Evolutionary conservation across 2,888 invertebrate genomes (phyloP).

Genomic region (Spisula solida): DNA sequence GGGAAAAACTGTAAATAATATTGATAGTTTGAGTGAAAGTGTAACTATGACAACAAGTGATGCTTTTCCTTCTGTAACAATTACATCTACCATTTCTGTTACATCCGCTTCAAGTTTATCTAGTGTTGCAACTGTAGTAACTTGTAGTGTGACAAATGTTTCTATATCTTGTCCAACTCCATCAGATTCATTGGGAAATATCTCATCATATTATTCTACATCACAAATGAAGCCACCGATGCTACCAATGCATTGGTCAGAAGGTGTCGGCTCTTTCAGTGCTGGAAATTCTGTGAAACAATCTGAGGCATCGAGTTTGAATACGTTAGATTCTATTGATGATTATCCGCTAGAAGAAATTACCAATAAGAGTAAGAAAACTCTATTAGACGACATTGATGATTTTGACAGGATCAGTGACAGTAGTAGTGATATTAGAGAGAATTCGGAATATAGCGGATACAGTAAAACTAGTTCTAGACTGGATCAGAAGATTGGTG

Average conservation of each 20-base stretch:
- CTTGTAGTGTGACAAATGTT: background rate
- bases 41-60: constrained; percentile 28
- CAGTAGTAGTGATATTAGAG: constrained; percentile 43
- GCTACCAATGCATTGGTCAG: constrained; percentile 37
- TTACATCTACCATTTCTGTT: constrained; percentile 21
- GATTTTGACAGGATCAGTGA: constrained; percentile 68
- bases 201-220: constrained; percentile 20
- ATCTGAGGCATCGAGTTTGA: background rate
- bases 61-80: constrained; percentile 23
- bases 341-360: constrained; percentile 60
- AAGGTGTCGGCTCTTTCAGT: constrained; percentile 32
- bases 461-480: constrained; percentile 15
- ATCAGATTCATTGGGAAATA: constrained; percentile 25
- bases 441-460: constrained; percentile 30
- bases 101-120: constrained; percentile 26
- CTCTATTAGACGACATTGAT: constrained; percentile 69
- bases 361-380: constrained; percentile 48
- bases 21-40: constrained; percentile 66
- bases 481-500: constrained; percentile 12
- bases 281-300: constrained; percentile 13
- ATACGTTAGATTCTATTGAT: constrained; percentile 72
- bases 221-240: background rate
- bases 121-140: constrained; percentile 25
- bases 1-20: constrained; percentile 63
- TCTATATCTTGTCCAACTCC: background rate